Percentiles rank a stretch among this genome's conserved stretches.
phyloP scores from a whole-genome alignment of 2,113 vertebrate genomes.

The Bubalus kerabau region DNA sequence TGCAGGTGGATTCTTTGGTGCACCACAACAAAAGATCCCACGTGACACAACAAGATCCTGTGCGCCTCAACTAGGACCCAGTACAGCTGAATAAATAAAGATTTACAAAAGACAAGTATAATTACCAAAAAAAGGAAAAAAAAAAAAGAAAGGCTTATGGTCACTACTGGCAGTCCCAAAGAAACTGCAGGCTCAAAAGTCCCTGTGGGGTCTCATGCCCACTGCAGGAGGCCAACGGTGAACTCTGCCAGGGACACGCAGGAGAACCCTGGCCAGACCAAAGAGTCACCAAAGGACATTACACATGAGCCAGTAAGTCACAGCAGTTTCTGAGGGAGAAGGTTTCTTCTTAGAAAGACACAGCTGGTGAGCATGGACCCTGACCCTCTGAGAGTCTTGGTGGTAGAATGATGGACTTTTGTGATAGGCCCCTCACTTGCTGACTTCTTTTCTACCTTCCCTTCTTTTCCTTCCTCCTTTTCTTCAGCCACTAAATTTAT shows the following conservation, averaged over 20 bases:
- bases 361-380: neutral
- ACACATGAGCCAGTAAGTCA: neutral
- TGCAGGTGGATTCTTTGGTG: neutral
- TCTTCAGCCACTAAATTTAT: neutral
- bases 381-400: neutral
- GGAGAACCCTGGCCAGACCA: neutral
- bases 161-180: neutral
- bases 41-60: neutral
- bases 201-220: neutral
- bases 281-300: neutral
- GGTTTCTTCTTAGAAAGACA: neutral
- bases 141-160: neutral
- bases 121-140: neutral
- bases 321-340: neutral
- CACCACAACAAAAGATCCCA: neutral
- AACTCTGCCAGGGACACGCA: too few relatives aligned
- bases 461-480: neutral
- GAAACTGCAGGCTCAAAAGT: neutral
- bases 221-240: rapidly evolving
- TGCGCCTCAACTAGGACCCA: neutral
- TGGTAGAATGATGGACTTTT: neutral
- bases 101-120: neutral
- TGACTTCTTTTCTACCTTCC: neutral
- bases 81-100: neutral
- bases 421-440: too few relatives aligned